A percentile compares a stretch with the other conserved stretches of the same genome.
phyloP scores from a whole-genome alignment of 1,140 invertebrate species.

The Achroia grisella region DNA sequence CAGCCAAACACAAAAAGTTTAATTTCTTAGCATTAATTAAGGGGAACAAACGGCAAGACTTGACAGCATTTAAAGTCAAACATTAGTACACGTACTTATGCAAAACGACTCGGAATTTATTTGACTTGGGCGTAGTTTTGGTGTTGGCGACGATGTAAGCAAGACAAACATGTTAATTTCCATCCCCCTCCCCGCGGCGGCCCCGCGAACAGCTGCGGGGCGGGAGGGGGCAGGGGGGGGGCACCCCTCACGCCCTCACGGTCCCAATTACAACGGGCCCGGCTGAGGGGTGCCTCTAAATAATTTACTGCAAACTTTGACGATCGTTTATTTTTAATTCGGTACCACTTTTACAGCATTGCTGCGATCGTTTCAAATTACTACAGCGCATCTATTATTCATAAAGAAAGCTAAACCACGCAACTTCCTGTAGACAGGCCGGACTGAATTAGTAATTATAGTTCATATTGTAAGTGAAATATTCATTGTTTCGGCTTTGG shows the following conservation, averaged over 20 bases:
- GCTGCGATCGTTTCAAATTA: constrained; percentile 42
- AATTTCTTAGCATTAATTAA: constrained; percentile 63
- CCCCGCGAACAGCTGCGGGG: too few relatives aligned
- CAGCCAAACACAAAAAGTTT: constrained; percentile 33
- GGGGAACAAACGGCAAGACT: constrained; percentile 15
- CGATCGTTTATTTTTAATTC: constrained; percentile 59
- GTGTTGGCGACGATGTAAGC: constrained; percentile 62
- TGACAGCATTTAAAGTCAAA: constrained; percentile 24
- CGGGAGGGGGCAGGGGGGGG: too few relatives aligned
- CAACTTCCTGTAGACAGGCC: constrained; percentile 33
- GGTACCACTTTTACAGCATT: constrained; percentile 30
- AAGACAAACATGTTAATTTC: constrained; percentile 71
- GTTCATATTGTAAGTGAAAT: constrained; percentile 39
- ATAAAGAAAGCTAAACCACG: constrained; percentile 25
- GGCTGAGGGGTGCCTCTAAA: constrained; percentile 30
- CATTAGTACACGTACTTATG: constrained; percentile 51
- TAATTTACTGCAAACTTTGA: constrained; percentile 53
- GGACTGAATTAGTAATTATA: constrained; percentile 41
- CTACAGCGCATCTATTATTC: constrained; percentile 45
- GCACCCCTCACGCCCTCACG: constrained; percentile 7
- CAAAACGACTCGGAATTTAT: constrained; percentile 65
- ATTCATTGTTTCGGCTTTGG: constrained; percentile 21
- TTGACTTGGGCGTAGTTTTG: constrained; percentile 64
- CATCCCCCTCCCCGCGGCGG: constrained; percentile 26
- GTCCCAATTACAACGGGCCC: constrained; percentile 41